Conservation (phyloP, 2,113 vertebrate genomes). For the Etheostoma cragini region DNA sequence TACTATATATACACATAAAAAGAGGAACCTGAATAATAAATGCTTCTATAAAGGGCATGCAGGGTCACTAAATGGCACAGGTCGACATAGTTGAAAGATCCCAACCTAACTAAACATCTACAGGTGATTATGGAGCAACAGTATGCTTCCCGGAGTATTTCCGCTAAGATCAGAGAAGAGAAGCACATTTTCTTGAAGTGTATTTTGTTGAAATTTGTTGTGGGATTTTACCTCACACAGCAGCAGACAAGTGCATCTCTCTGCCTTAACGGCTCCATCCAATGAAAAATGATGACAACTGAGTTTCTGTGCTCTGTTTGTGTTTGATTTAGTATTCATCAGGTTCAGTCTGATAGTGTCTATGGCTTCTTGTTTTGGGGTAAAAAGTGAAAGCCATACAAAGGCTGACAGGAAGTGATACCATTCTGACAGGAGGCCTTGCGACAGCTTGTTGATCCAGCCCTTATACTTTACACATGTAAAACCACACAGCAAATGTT, state of each 20-base stretch:
- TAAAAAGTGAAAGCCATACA: constrained; percentile 33
- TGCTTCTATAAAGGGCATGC: no score
- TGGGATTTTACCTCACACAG: constrained; percentile 4
- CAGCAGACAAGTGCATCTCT: not conserved
- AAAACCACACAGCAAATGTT: constrained; percentile 7
- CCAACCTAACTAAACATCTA: not conserved
- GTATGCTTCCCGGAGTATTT: not conserved
- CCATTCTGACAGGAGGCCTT: constrained; percentile 50
- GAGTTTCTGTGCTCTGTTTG: constrained; percentile 28
- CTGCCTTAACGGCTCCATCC: constrained; percentile 9
- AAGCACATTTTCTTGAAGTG: not conserved
- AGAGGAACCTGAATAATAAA: not conserved
- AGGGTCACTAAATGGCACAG: not conserved
- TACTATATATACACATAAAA: not conserved
- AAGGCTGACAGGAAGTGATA: constrained; percentile 63
- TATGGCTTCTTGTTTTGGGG: constrained; percentile 36
- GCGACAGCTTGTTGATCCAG: constrained; percentile 40
- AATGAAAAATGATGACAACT: constrained; percentile 31
- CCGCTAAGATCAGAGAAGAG: not conserved
- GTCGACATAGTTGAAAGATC: not conserved
- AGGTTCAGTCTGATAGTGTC: constrained; percentile 46
- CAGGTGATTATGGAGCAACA: not conserved
- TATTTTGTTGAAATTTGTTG: constrained; percentile 26
- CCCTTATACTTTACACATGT: constrained; percentile 14
- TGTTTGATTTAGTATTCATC: constrained; percentile 37